phyloP scores from a whole-genome alignment of 2,888 invertebrate genomes.

The Clunio marinus region DNA sequence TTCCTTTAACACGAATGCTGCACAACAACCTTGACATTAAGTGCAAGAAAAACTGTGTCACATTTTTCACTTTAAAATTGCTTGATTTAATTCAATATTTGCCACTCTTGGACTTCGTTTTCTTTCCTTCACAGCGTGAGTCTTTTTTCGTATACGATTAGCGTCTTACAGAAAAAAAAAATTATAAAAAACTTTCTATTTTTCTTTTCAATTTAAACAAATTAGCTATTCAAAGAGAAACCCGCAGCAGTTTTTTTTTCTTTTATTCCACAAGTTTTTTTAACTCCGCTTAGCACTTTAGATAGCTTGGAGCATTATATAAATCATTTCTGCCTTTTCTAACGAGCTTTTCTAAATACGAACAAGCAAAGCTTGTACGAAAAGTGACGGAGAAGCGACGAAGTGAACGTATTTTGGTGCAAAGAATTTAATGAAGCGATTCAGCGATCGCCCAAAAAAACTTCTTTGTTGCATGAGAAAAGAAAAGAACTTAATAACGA shows the following conservation, averaged over 20 bases:
- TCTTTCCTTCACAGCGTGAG: too few relatives aligned
- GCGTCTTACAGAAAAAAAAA: conserved; percentile 12
- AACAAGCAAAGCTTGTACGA: too few relatives aligned
- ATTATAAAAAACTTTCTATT: conserved; percentile 35
- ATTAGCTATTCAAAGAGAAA: conserved; percentile 39
- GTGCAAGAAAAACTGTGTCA: neutral
- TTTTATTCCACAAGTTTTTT: conserved; percentile 23
- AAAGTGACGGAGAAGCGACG: neutral
- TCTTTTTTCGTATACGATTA: conserved; percentile 13
- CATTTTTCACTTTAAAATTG: neutral
- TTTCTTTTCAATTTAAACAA: conserved; percentile 39
- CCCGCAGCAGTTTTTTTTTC: conserved; percentile 31
- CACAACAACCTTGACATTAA: neutral
- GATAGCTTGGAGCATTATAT: conserved; percentile 30
- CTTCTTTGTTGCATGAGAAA: neutral
- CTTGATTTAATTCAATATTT: neutral
- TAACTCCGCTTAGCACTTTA: conserved; percentile 25
- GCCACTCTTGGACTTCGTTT: neutral
- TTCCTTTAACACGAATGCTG: too few relatives aligned
- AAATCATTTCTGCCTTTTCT: conserved; percentile 23
- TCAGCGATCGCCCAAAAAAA: neutral
- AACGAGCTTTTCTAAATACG: neutral
- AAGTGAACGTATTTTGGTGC: neutral
- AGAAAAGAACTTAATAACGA: too few relatives aligned
- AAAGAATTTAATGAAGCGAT: too few relatives aligned